A percentile compares a stretch with the other conserved stretches of the same genome.
Conservation (phyloP, 2,797 vertebrate genomes). For the Coendou prehensilis region DNA sequence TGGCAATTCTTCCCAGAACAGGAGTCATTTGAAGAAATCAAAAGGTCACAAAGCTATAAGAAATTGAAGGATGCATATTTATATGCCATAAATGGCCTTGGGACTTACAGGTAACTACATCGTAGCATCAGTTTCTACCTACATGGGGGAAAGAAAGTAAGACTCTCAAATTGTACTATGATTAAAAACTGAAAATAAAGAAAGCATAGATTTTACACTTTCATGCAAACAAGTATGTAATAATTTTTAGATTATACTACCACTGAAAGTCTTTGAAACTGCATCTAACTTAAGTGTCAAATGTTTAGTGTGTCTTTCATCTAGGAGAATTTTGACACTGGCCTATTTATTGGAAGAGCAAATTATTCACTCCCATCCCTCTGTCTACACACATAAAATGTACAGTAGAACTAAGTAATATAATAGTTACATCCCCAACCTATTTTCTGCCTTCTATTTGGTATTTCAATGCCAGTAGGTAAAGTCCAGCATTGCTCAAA, state of each 20-base stretch:
- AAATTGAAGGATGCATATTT: slow-evolving; percentile 37
- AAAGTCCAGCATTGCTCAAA: slow-evolving; percentile 23
- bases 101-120: background rate
- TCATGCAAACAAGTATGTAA: background rate
- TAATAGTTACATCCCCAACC: background rate
- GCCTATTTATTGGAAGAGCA: background rate
- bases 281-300: background rate
- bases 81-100: slow-evolving; percentile 9
- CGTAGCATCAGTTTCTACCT: background rate
- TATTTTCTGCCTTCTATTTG: slow-evolving; percentile 29
- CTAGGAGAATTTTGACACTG: slow-evolving; percentile 21
- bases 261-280: background rate
- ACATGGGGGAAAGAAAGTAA: background rate
- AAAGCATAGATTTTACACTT: background rate
- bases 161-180: background rate
- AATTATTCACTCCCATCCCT: background rate
- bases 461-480: background rate
- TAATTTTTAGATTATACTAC: background rate
- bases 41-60: background rate
- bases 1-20: background rate
- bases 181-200: slow-evolving; percentile 51
- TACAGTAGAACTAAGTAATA: background rate
- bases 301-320: background rate
- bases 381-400: background rate
- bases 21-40: background rate